Conservation (phyloP, 2,797 vertebrate species). For the Buceros bicornis region DNA sequence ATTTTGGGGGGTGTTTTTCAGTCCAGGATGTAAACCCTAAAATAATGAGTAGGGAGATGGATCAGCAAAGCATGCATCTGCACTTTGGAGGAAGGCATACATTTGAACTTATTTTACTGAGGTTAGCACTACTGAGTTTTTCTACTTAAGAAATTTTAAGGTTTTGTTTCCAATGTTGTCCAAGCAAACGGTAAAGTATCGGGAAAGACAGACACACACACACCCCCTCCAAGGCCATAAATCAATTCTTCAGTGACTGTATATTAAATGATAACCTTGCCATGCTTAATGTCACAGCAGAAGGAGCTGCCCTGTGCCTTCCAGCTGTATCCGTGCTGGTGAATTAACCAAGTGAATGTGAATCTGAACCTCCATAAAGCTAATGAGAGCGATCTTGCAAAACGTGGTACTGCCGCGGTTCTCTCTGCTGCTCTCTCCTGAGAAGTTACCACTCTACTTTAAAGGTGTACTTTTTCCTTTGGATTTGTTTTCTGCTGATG, state of each 20-base stretch:
- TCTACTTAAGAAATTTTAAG: conserved; percentile 30
- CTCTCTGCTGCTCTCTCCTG: neutral
- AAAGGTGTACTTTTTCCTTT: neutral
- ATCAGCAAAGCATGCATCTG: neutral
- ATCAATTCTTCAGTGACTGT: conserved; percentile 73
- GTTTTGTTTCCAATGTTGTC: conserved; percentile 29
- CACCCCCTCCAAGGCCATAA: conserved; percentile 55
- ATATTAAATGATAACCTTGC: conserved; percentile 82
- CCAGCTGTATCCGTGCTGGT: conserved; percentile 26
- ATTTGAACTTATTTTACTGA: neutral
- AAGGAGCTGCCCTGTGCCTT: conserved; percentile 69
- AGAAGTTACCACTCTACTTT: neutral
- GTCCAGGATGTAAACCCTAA: neutral
- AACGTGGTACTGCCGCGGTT: neutral
- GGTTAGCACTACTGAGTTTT: neutral
- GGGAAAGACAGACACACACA: neutral
- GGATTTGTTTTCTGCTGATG: neutral
- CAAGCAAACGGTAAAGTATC: conserved; percentile 27
- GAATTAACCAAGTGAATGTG: conserved; percentile 54
- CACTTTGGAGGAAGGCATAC: neutral
- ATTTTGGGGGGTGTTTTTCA: neutral
- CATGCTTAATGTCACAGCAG: conserved; percentile 80
- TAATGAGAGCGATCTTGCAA: neutral
- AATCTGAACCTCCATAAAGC: conserved; percentile 28
- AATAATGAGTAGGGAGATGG: neutral